Conservation (phyloP, 2,113 vertebrate species). For the Erinaceus europaeus region DNA sequence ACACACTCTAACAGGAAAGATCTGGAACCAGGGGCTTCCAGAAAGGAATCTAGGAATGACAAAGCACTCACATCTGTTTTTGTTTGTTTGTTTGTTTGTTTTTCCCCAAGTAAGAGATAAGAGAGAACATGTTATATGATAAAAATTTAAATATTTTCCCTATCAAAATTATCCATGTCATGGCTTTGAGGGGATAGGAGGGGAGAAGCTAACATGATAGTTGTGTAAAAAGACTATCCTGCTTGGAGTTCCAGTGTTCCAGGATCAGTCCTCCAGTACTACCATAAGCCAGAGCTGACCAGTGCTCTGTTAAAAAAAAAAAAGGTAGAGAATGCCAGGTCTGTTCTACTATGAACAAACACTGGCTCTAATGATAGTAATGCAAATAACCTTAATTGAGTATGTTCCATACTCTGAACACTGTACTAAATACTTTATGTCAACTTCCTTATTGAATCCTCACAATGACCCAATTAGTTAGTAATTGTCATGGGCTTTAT, state of each 20-base stretch:
- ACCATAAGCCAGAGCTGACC: too few species aligned
- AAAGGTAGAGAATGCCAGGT: neutral
- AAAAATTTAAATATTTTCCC: too few species aligned
- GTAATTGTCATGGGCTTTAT: neutral
- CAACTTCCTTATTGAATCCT: neutral
- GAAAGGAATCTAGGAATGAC: neutral
- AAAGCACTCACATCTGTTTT: neutral
- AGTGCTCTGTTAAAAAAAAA: neutral
- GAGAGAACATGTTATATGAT: neutral
- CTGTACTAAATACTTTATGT: neutral
- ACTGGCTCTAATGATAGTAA: neutral
- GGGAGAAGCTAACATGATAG: too few species aligned
- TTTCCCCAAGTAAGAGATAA: conserved; percentile 5
- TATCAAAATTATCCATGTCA: neutral
- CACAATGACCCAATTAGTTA: neutral
- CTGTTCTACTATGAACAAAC: neutral
- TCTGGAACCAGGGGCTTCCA: neutral
- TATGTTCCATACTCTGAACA: neutral
- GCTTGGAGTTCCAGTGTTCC: too few species aligned
- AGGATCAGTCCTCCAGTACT: too few species aligned
- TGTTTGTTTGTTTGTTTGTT: too few species aligned
- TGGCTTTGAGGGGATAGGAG: neutral
- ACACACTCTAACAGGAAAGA: neutral
- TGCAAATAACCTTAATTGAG: neutral
- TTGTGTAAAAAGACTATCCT: too few species aligned